Conservation (phyloP, 2,888 invertebrate genomes). For the Linyphia triangularis region DNA sequence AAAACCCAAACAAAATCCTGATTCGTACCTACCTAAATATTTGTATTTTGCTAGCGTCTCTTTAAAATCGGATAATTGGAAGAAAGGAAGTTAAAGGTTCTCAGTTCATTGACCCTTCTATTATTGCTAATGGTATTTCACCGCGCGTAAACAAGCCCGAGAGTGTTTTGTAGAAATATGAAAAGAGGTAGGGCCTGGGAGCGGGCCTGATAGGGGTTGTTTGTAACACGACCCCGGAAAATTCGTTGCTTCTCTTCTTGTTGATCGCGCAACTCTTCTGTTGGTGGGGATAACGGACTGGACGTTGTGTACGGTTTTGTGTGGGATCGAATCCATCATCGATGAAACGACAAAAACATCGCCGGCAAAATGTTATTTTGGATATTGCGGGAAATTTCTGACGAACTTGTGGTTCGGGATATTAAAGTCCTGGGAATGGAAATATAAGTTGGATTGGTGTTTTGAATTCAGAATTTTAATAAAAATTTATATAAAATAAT, state of each 20-base stretch:
- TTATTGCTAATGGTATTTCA: slow-evolving; percentile 38
- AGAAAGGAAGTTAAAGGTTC: slow-evolving; percentile 21
- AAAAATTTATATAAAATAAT: too few species aligned
- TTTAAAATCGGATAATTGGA: slow-evolving; percentile 55
- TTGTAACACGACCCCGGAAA: slow-evolving; percentile 35
- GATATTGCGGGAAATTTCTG: too few species aligned
- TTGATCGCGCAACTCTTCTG: background rate
- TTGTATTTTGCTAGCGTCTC: slow-evolving; percentile 2
- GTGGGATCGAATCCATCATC: background rate
- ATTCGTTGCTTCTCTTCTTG: slow-evolving; percentile 3
- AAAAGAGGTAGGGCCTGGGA: slow-evolving; percentile 8
- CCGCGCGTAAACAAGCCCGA: slow-evolving; percentile 46
- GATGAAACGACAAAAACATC: too few species aligned
- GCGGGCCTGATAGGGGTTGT: slow-evolving; percentile 14
- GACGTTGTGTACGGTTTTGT: background rate
- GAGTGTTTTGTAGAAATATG: slow-evolving; percentile 5
- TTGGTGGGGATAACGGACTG: background rate
- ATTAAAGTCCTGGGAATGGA: too few species aligned
- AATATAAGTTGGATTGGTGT: too few species aligned
- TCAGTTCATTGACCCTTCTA: slow-evolving; percentile 48
- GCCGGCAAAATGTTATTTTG: too few species aligned
- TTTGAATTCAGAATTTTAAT: too few species aligned
- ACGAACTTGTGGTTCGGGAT: too few species aligned
- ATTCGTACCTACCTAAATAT: slow-evolving; percentile 34
- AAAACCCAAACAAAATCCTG: background rate